These are phyloP conservation scores for Octodonta nipae DNA, from an alignment of 2,888 invertebrate genomes.

Conservation along the genomic window DNA sequence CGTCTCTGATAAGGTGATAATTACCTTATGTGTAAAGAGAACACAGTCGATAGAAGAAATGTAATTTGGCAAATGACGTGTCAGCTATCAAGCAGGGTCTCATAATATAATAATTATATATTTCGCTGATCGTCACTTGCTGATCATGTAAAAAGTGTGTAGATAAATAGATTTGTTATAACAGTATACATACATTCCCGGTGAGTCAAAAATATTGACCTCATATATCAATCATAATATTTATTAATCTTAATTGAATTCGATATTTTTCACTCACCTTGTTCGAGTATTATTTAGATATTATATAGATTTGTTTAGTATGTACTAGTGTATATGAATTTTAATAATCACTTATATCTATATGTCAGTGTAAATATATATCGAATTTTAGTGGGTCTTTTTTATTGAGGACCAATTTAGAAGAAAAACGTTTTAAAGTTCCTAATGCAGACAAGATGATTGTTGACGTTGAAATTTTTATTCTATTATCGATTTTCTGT, in stretches of 20 bases:
- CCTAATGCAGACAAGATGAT: conserved; percentile 27
- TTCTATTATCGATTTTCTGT: neutral
- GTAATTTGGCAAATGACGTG: conserved; percentile 30
- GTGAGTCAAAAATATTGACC: conserved; percentile 5
- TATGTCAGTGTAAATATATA: conserved; percentile 15
- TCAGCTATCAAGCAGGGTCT: conserved; percentile 37
- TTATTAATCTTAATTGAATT: too few species aligned
- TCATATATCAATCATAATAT: neutral
- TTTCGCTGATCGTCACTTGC: conserved; percentile 32
- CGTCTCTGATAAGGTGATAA: too few species aligned
- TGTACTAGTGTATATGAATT: conserved; percentile 24
- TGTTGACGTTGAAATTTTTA: conserved; percentile 18
- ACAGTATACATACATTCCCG: conserved; percentile 17
- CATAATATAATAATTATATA: conserved; percentile 35
- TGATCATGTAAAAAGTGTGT: conserved; percentile 25
- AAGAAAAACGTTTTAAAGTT: conserved; percentile 32
- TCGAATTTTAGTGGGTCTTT: conserved; percentile 21
- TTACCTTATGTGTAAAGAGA: too few species aligned
- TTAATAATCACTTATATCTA: conserved; percentile 23
- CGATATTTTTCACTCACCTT: conserved; percentile 1
- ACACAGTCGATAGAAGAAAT: too few species aligned
- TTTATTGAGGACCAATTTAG: conserved; percentile 35
- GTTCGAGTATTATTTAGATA: neutral
- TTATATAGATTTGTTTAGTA: conserved; percentile 27
- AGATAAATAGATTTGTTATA: conserved; percentile 21